Evolutionary conservation across 2,888 invertebrate species (phyloP), one percentile per base, ranked within the genome.

Genomic region (Epistrophe grossulariae): DNA sequence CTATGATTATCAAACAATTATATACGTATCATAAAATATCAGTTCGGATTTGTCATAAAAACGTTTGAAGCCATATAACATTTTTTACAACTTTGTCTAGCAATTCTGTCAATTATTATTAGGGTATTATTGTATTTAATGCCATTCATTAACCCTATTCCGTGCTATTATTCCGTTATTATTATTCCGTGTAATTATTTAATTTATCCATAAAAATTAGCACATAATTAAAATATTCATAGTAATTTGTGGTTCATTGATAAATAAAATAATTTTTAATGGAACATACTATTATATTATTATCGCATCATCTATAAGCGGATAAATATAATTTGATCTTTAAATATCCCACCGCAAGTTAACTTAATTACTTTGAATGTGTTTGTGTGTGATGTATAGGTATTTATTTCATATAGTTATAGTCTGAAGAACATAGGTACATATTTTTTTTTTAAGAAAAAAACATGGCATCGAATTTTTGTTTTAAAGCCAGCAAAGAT

Each of bases 221-320:
- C 60, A 35, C 35, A 38, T 40, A 24, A 43, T 62, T 24, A 43
- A 62, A 9, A 43, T n/a, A n/a, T 5, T 15, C n/a, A 64, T 6
- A 45, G 31, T 31, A 1, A 31, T 11, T 64, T 28, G 17, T 17
- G 11, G 11, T n/a, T 45, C 28, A 45, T 43, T 15, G 28, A 45
- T 43, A 24, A 64, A 45, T 64, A 64, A 10, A 64, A 64, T 45
- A 43, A 28, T 64, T 45, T n/a, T 45, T 45, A n/a, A n/a, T 45
- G 24, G n/a, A 5, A 45, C n/a, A n/a, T 4, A 7, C 28, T 45
- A 31, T 31, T 28, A 35, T 64, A 48, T 28, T 64, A 31, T 31
- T 45, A 31, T 45, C 28, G 31, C 28, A 45, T 64, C 64, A 45
- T 64, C 28, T n/a, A n/a, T 15, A 13, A 64, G 43, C 2, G 28